Evolutionary conservation across 2,113 vertebrate species (phyloP).

Genomic region (Mus spicilegus): DNA sequence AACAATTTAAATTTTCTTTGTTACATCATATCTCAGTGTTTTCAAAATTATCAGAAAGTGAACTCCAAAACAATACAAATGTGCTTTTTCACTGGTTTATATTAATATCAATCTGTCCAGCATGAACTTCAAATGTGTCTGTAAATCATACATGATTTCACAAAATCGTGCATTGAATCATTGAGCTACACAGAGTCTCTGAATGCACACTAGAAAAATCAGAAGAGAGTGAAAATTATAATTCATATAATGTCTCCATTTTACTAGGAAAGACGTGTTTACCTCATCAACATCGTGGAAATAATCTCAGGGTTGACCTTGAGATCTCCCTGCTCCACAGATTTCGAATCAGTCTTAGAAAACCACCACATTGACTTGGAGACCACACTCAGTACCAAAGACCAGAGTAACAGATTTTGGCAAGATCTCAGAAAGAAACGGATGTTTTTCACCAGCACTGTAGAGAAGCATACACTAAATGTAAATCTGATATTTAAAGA

Average conservation of each 20-base stretch:
- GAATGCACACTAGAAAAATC: background rate
- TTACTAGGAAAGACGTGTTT: background rate
- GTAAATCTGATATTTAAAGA: background rate
- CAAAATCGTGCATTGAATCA: background rate
- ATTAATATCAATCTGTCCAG: background rate
- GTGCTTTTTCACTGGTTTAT: background rate
- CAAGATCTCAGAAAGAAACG: background rate
- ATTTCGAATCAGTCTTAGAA: background rate
- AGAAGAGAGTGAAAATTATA: background rate
- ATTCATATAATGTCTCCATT: background rate
- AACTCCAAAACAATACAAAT: background rate
- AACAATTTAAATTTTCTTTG: conserved; percentile 9
- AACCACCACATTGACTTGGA: background rate
- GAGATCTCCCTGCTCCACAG: rapidly evolving
- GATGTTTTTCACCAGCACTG: background rate
- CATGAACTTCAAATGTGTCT: background rate
- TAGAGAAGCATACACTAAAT: background rate
- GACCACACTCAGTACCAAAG: background rate
- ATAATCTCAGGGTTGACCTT: background rate
- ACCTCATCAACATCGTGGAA: background rate
- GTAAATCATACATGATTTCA: background rate
- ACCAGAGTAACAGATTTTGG: background rate
- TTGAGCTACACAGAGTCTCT: background rate
- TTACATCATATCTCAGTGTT: background rate
- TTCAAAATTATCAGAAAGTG: background rate